Evolutionary conservation across 2,113 vertebrate genomes (phyloP).

Genomic region (Eublepharis macularius): DNA sequence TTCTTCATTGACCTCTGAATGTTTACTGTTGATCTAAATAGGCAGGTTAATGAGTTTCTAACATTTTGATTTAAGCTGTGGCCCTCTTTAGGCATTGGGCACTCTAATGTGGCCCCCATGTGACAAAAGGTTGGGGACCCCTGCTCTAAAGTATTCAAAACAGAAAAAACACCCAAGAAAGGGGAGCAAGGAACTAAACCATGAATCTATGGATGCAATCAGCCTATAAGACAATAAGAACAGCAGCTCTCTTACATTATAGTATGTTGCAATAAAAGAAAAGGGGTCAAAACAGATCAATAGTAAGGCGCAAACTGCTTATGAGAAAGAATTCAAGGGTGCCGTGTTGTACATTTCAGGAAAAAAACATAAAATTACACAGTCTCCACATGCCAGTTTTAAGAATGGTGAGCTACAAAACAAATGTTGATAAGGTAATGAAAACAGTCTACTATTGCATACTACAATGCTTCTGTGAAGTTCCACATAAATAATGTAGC

Average conservation of each 20-base stretch:
- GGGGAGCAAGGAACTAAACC: neutral
- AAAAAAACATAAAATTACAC: neutral
- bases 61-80: too few species aligned
- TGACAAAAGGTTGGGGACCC: too few species aligned
- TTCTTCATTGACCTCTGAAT: too few species aligned
- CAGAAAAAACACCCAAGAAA: neutral
- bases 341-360: neutral
- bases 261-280: neutral
- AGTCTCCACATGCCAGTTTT: neutral
- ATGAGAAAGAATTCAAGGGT: neutral
- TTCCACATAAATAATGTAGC: conserved; percentile 11
- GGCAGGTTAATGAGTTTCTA: too few species aligned
- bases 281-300: neutral
- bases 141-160: neutral
- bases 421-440: conserved; percentile 24
- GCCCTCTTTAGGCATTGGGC: too few species aligned
- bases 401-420: neutral
- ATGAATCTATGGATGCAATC: neutral
- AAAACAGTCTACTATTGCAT: neutral
- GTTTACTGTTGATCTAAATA: too few species aligned
- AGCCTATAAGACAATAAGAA: neutral
- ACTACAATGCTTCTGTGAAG: neutral
- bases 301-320: neutral
- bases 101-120: too few species aligned
- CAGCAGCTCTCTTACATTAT: neutral